A percentile compares a stretch with the other conserved stretches of the same genome.
These are phyloP conservation scores for Notoglanidium macrostoma DNA, from an alignment of 2,797 vertebrate genomes.

Conservation along the genomic window DNA sequence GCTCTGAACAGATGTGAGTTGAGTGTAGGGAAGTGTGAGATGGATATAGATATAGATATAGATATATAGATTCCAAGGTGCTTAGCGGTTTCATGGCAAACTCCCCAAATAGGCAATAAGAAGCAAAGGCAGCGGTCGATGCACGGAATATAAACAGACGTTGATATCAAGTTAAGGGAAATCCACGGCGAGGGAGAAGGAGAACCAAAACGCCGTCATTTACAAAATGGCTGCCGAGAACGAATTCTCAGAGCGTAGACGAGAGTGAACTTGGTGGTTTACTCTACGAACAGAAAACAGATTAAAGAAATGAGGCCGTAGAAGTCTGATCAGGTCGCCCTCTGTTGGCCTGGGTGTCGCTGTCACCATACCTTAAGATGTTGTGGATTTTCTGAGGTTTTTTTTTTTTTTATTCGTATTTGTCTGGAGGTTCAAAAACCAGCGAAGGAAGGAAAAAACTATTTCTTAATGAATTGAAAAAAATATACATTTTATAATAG, in stretches of 20 bases:
- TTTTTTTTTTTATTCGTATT: background rate
- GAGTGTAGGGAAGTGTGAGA: background rate
- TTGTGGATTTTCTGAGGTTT: background rate
- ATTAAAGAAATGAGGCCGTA: background rate
- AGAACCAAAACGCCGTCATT: background rate
- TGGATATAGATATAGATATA: too few species aligned
- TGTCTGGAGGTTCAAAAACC: background rate
- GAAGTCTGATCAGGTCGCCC: background rate
- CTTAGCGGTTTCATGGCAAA: background rate
- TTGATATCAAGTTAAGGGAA: too few species aligned
- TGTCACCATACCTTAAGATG: too few species aligned
- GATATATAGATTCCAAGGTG: background rate
- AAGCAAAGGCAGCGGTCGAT: too few species aligned
- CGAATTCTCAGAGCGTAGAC: background rate
- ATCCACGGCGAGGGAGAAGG: too few species aligned
- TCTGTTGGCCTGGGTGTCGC: background rate
- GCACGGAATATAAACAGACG: background rate
- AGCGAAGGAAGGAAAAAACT: background rate
- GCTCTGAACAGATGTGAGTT: background rate
- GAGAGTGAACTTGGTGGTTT: background rate
- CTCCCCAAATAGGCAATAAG: background rate
- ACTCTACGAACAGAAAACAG: background rate
- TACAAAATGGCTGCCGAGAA: background rate
- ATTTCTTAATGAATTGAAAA: background rate
- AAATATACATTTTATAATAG: background rate